Conservation (phyloP, 2,113 vertebrate genomes). For the Corvus hawaiiensis region DNA sequence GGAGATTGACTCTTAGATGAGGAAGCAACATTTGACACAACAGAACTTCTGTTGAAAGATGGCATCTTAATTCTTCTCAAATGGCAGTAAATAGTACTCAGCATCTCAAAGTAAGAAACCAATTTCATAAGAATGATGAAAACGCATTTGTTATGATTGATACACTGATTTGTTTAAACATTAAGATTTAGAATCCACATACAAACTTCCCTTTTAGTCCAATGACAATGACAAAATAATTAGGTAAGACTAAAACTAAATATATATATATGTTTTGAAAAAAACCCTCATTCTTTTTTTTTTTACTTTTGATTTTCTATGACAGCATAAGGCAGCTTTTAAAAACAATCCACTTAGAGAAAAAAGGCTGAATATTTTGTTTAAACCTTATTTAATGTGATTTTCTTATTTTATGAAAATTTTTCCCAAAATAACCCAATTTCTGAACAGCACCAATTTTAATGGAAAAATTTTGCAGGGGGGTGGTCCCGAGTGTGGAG, state of each 20-base stretch:
- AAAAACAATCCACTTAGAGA: not conserved
- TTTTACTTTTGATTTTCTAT: not conserved
- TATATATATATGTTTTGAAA: not conserved
- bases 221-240: not conserved
- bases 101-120: not conserved
- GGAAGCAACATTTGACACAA: not conserved
- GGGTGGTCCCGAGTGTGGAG: too few species aligned
- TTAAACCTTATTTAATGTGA: not conserved
- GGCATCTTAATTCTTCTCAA: not conserved
- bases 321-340: not conserved
- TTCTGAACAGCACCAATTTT: not conserved
- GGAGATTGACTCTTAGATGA: not conserved
- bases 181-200: not conserved
- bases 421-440: not conserved
- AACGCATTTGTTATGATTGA: rapidly evolving
- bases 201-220: not conserved
- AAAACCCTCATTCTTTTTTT: not conserved
- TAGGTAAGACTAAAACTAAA: not conserved
- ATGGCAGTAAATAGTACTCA: not conserved
- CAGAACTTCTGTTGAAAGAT: not conserved
- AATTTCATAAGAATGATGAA: not conserved
- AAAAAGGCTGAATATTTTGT: not conserved
- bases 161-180: not conserved
- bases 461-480: not conserved
- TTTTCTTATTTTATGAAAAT: not conserved